Conservation (phyloP, 2,888 invertebrate species). For the Eledone cirrhosa region DNA sequence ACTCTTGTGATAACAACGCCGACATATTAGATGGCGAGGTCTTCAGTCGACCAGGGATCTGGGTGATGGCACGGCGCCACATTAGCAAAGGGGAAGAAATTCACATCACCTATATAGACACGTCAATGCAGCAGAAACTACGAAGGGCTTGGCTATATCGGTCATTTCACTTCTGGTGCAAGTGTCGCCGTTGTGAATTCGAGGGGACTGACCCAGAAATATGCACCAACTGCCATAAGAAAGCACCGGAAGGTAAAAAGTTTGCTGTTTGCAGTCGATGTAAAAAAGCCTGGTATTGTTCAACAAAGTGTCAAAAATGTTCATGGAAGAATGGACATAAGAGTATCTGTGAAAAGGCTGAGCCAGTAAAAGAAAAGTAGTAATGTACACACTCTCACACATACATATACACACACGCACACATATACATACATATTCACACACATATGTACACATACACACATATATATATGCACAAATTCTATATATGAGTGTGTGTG, state of each 20-base stretch:
- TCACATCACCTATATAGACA: slow-evolving; percentile 58
- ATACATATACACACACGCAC: no score
- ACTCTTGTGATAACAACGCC: slow-evolving; percentile 58
- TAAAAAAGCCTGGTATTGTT: slow-evolving; percentile 59
- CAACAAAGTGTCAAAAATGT: slow-evolving; percentile 52
- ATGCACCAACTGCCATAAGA: slow-evolving; percentile 53
- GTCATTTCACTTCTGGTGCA: slow-evolving; percentile 62
- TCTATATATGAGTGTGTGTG: no score
- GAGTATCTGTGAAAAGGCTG: slow-evolving; percentile 47
- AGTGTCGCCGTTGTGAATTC: slow-evolving; percentile 53
- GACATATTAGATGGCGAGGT: slow-evolving; percentile 52
- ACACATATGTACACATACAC: no score
- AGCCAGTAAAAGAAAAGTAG: slow-evolving; percentile 39
- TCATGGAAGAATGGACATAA: slow-evolving; percentile 58
- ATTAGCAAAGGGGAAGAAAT: slow-evolving; percentile 56
- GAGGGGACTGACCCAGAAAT: slow-evolving; percentile 53
- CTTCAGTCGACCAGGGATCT: slow-evolving; percentile 48
- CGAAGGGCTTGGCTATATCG: slow-evolving; percentile 58
- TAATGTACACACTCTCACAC: no score
- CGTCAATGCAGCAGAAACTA: slow-evolving; percentile 51
- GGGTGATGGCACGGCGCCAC: slow-evolving; percentile 49
- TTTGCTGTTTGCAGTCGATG: slow-evolving; percentile 57
- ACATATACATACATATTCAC: no score
- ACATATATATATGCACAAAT: no score
- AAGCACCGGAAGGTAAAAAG: slow-evolving; percentile 43